Base-by-base conservation (phyloP, 1,140 invertebrate genomes). In the Bombyx mandarina region DNA sequence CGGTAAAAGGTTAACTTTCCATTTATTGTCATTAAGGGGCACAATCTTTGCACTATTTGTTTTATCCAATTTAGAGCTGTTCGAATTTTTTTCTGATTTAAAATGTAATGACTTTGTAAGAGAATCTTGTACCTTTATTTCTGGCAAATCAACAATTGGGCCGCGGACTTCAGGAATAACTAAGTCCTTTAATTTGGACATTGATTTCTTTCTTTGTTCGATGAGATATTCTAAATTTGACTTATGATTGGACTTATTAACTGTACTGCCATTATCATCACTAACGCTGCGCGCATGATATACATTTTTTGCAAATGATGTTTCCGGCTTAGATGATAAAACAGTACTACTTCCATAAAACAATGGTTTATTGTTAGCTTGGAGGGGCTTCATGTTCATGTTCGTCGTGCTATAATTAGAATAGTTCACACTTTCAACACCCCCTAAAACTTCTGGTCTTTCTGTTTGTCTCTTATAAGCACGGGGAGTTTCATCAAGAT, bases 151-250 rank as follows among this genome's bases (percentile, higher is more conserved):
- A 8, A 88, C 69, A 54, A 91, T 88, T 8, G 90, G 79, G 3
- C 72, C 89, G 89, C 75, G 92, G 88, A 77, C 71, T 74, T 97
- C 95, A 6, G 96, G 95, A 70, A 97, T 97, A 7, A 96, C 93
- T 61, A 97, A 82, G 4, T 95, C 95, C 71, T 94, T 89, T 35
- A 97, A 78, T 83, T 97, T 97, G 3, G 94, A 95, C 71, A 95
- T 91, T 26, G 93, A 93, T 69, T 93, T 92, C 65, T 93, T 90
- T 50, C 95, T 88, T 77, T 95, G 94, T 77, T 96, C 95, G 62
- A 95, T 91, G 56, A 95, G 72, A 60, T 91, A 90, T 75, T 90
- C 91, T 63, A 91, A 75, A 59, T 92, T 92, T 57, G 88, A 89
- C 58, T 88, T 88, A 59, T 90, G 86, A 56, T 68, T 66, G 52